A percentile compares a stretch with the other conserved stretches of the same genome.
Conservation (phyloP, 2,113 vertebrate genomes). For the Dermatemys mawii region DNA sequence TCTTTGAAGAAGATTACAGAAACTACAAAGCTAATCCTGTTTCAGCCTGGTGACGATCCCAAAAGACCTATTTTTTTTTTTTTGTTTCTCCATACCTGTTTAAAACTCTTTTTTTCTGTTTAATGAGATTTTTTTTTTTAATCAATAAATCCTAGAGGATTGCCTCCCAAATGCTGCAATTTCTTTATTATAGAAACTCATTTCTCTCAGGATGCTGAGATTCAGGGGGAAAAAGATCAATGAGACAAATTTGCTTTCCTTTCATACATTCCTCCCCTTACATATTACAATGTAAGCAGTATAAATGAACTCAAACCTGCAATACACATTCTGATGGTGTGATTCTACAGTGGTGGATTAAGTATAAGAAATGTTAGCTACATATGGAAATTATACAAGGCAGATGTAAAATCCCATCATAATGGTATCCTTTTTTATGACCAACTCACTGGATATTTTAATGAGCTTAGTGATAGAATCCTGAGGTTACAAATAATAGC, state of each 20-base stretch:
- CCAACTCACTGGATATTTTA: constrained; percentile 22
- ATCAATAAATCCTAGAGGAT: constrained; percentile 77
- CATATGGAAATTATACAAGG: background rate
- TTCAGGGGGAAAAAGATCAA: background rate
- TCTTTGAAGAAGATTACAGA: constrained; percentile 89
- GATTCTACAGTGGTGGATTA: background rate
- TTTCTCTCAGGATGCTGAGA: constrained; percentile 33
- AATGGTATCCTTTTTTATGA: background rate
- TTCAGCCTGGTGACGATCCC: constrained; percentile 78
- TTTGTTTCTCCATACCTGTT: constrained; percentile 59
- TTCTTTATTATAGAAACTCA: constrained; percentile 60
- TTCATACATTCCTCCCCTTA: background rate
- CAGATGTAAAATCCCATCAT: constrained; percentile 9
- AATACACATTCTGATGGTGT: background rate
- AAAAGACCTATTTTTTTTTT: background rate
- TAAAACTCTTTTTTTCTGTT: constrained; percentile 74
- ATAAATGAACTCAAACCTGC: background rate
- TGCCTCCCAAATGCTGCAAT: constrained; percentile 56
- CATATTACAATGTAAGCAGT: background rate
- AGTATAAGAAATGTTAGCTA: background rate
- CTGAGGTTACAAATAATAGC: background rate
- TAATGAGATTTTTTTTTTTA: constrained; percentile 69
- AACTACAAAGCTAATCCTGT: constrained; percentile 88
- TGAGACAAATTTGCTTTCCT: background rate
- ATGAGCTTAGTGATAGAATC: background rate